Evolutionary conservation across 2,113 vertebrate genomes (phyloP), one percentile per base, ranked within the genome.

Genomic region (Eulemur rufifrons): DNA sequence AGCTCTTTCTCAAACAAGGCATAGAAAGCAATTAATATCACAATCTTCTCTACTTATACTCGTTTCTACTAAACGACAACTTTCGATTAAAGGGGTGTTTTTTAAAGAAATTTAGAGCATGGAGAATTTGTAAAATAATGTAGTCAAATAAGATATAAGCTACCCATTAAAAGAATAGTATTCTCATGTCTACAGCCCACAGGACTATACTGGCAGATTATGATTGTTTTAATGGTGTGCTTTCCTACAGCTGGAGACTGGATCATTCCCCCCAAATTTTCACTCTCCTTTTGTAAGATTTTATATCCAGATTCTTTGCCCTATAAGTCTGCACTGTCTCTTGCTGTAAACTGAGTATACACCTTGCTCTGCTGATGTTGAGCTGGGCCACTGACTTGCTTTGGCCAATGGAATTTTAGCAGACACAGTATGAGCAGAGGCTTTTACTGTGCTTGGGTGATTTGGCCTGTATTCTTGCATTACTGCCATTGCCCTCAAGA

Each of bases 1-100:
- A 91, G 29, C 32, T 95, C 59, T 90, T 93, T 63, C 74, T 86
- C 80, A 90, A 89, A 76, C 32, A 92, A 95, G 56, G 50, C 32
- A 71, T 23, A 17, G 15, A 81, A 69, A 14, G n/a, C 39, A 95
- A 69, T 54, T 59, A 56, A 21, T 68, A 90, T 71, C 15, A 82
- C 17, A 50, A 95, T 89, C 50, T 73, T 86, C n/a, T 59, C 52
- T 59, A 76, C 29, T 56, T 42, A 23, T 52, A 59, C 6, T 89
- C n/a, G 86, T 90, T 95, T 93, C 45, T 94, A 80, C 74, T 92
- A 63, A 68, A 68, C 27, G 47, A 17, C 82, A 89, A 76, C 45
- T 86, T 73, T 76, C 8, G 20, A 74, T 69, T 77, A 92, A 94
- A 95, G 90, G 17, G 13, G 15, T 10, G 83, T 42, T 83, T 64